Conservation (phyloP, 2,888 invertebrate species). For the Tetragonisca angustula region DNA sequence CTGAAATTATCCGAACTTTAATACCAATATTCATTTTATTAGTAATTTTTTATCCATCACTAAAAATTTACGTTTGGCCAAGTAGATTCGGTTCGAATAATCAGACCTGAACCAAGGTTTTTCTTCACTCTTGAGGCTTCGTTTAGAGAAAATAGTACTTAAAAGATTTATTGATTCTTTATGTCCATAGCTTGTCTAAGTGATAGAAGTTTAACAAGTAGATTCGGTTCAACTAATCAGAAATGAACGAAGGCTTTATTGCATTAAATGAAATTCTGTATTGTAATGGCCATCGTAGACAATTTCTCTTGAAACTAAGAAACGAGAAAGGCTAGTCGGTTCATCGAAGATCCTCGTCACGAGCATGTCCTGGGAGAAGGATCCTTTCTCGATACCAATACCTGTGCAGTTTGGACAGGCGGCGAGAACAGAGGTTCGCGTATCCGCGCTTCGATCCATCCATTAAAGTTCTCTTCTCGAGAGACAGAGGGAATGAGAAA, state of each 20-base stretch:
- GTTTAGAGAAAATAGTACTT: too few species aligned
- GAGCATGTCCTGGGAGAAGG: conserved; percentile 23
- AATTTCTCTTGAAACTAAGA: background rate
- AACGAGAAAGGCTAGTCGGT: background rate
- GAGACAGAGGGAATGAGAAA: background rate
- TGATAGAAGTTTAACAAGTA: background rate
- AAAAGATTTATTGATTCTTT: too few species aligned
- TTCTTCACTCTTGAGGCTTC: too few species aligned
- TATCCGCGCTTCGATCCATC: conserved; percentile 81
- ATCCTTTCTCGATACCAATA: conserved; percentile 57
- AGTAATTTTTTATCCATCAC: too few species aligned
- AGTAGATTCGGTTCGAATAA: background rate
- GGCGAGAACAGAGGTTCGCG: conserved; percentile 83
- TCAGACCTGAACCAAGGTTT: background rate
- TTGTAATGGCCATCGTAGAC: background rate
- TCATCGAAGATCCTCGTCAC: conserved; percentile 10
- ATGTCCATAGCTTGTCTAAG: background rate
- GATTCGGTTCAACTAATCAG: background rate
- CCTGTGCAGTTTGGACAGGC: conserved; percentile 61
- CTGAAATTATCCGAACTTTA: too few species aligned
- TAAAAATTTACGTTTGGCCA: background rate
- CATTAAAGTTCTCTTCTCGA: conserved; percentile 79
- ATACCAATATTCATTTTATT: too few species aligned
- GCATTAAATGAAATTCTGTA: background rate
- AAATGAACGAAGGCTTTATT: background rate